These are phyloP conservation scores for Pyrrhia umbra DNA, from an alignment of 2,888 invertebrate species.

Conservation along the genomic window DNA sequence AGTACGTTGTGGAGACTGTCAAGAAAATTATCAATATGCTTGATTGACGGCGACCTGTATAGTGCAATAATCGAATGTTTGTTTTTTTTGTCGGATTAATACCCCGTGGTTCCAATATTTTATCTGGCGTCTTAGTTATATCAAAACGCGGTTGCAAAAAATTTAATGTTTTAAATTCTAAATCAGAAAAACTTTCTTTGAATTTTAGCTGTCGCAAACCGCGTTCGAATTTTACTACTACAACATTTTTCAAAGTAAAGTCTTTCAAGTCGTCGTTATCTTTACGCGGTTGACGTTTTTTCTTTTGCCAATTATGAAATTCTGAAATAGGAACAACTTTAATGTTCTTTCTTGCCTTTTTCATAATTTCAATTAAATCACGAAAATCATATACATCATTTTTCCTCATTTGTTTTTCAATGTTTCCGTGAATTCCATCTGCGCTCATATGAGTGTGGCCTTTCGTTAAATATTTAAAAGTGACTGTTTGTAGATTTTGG, in stretches of 20 bases:
- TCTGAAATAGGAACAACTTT: slow-evolving; percentile 27
- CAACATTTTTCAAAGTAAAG: slow-evolving; percentile 41
- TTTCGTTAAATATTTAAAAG: slow-evolving; percentile 38
- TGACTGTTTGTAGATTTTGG: slow-evolving; percentile 34
- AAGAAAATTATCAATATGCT: too few relatives aligned
- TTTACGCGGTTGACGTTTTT: slow-evolving; percentile 34
- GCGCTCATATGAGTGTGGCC: slow-evolving; percentile 49
- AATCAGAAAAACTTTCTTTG: too few relatives aligned
- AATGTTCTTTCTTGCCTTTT: slow-evolving; percentile 42
- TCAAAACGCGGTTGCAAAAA: too few relatives aligned
- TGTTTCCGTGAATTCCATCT: slow-evolving; percentile 43
- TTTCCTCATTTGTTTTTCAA: slow-evolving; percentile 42
- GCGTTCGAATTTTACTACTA: slow-evolving; percentile 43
- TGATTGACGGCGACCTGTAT: too few relatives aligned
- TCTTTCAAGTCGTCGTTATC: slow-evolving; percentile 38
- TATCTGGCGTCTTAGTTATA: too few relatives aligned
- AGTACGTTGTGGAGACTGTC: too few relatives aligned
- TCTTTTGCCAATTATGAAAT: slow-evolving; percentile 43
- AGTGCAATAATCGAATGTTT: too few relatives aligned
- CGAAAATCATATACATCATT: slow-evolving; percentile 36
- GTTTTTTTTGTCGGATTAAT: too few relatives aligned
- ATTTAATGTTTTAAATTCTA: too few relatives aligned
- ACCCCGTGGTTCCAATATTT: too few relatives aligned
- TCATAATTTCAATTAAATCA: slow-evolving; percentile 46
- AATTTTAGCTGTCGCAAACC: too few relatives aligned